Conservation (phyloP, 2,888 invertebrate species). For the Micoletzkya japonica region DNA sequence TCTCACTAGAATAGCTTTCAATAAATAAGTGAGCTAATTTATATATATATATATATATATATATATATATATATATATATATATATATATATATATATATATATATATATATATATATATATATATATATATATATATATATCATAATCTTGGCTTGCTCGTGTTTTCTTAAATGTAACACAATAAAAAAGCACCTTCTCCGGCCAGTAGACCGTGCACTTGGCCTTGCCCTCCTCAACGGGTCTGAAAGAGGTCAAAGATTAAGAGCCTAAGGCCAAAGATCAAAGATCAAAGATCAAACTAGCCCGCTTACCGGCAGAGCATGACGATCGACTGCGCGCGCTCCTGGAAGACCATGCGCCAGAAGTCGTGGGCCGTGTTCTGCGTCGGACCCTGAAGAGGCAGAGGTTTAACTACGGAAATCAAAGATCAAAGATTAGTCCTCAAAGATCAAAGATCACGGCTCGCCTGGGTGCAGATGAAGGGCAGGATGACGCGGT, state of each 20-base stretch:
- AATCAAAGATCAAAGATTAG: not conserved
- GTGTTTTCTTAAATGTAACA: not conserved
- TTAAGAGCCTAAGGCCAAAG: not conserved
- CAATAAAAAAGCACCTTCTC: conserved; percentile 26
- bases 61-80: too few species aligned
- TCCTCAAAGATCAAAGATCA: not conserved
- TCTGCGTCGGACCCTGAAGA: conserved; percentile 24
- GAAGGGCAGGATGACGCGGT: conserved; percentile 5
- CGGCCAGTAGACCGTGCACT: conserved; percentile 48
- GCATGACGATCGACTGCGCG: conserved; percentile 40
- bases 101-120: too few species aligned
- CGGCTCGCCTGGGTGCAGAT: conserved; percentile 24
- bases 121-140: too few species aligned
- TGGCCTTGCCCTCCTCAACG: conserved; percentile 44
- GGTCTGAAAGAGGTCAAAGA: conserved; percentile 33
- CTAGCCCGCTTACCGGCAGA: conserved; percentile 37
- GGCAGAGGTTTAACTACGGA: too few species aligned
- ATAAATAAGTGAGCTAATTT: not conserved
- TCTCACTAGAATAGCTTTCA: too few species aligned
- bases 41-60: not conserved
- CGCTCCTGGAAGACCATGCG: conserved; percentile 30
- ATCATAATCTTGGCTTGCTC: too few species aligned
- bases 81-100: too few species aligned
- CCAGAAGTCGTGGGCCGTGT: conserved; percentile 28
- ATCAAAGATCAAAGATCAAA: not conserved